Evolutionary conservation across 2,888 invertebrate genomes (phyloP).

Genomic region (Ormyrus nitidulus): DNA sequence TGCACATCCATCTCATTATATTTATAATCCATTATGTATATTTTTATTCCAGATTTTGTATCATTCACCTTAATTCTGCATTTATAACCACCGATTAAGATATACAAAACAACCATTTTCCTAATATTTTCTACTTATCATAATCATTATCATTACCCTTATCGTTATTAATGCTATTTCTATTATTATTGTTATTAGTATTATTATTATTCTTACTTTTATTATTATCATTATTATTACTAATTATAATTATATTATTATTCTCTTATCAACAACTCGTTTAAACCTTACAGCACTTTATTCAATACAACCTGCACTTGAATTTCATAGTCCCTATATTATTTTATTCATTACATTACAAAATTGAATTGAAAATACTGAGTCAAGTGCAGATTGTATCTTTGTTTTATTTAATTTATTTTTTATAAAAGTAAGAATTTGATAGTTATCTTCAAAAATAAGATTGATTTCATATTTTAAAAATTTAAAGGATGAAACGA

Average conservation of each 20-base stretch:
- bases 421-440: conserved; percentile 39
- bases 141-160: conserved; percentile 50
- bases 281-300: conserved; percentile 33
- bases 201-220: conserved; percentile 43
- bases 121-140: conserved; percentile 64
- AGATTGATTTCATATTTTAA: conserved; percentile 7
- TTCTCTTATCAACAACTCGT: conserved; percentile 7
- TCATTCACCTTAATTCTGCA: conserved; percentile 69
- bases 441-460: conserved; percentile 21
- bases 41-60: conserved; percentile 72
- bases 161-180: too few relatives aligned
- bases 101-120: conserved; percentile 59
- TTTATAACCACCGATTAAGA: conserved; percentile 62
- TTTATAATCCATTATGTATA: conserved; percentile 73
- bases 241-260: conserved; percentile 49
- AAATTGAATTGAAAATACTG: background rate
- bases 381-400: conserved; percentile 52
- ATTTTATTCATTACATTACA: conserved; percentile 2
- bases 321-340: conserved; percentile 1
- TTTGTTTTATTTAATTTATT: conserved; percentile 39
- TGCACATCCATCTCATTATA: conserved; percentile 64
- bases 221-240: conserved; percentile 57
- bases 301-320: conserved; percentile 51
- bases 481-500: background rate
- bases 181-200: conserved; percentile 40